Base-by-base conservation (phyloP, 2,113 vertebrate species). In the Tupaia tana region DNA sequence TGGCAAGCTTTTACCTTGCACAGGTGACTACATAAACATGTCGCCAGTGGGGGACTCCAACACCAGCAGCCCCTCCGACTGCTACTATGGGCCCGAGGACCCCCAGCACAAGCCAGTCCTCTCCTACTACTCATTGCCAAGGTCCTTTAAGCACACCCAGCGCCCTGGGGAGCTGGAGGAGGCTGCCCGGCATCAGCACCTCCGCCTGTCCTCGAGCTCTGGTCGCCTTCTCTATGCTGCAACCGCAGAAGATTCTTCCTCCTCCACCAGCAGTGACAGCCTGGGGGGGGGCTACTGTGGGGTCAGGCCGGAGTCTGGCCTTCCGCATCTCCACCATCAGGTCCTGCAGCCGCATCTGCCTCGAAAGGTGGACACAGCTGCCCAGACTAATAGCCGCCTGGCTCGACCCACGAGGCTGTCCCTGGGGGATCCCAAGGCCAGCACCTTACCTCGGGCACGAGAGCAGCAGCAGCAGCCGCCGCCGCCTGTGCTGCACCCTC, bases 21-120 rank as follows among this genome's bases (percentile, higher is more conserved):
- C 98, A 19, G 97, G 98, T 2, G 99, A 99, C 96, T 99, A 99
- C 66, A 99, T 99, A 93, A 99, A 99, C 97, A 99, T 99, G 99
- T 99, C 99, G 7, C 99, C 99, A 0, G 99, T 98, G 81, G 99
- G 99, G 70, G 98, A 99, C 94, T 99, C 99, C 71, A 98, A 98
- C 61, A 99, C 99, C 78, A 99, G 99, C 97, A 99, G 99, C 52
- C 99, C 99, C 0, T 99, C 99, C 0, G 99, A 99, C 94, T 98
- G 98, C 97, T 99, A 98, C 93, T 99, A 98, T 0, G 98, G 98
- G 5, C 86, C 96, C 0, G 97, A 96, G 9, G 98, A 98, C 77
- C 95, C 98, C 27, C 98, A 98, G 86, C 98, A 98, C 95, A 99
- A 98, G 73, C 98, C 99, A 6, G 97, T 98, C 67, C 99, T 98